phyloP scores from a whole-genome alignment of 37 sponge, comb jelly and placozoan species.

The Crambe crambe region DNA sequence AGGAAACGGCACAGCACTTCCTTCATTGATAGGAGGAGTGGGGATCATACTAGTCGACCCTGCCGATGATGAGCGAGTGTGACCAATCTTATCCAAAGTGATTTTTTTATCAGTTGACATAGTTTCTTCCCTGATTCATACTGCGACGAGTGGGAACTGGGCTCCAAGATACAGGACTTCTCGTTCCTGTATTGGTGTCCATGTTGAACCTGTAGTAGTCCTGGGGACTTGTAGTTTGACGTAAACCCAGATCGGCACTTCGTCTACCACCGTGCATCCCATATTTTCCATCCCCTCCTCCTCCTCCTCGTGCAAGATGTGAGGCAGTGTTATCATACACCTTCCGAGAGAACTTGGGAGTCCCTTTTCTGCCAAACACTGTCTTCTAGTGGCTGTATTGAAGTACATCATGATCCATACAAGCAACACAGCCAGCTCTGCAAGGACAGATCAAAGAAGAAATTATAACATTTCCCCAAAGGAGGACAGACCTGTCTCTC shows the following conservation, averaged over 20 bases:
- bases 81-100: neutral
- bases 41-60: neutral
- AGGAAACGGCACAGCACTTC: neutral
- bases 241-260: neutral
- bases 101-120: neutral
- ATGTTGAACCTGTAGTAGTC: no score
- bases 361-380: neutral
- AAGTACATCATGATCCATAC: neutral
- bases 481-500: no score
- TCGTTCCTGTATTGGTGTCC: neutral
- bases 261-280: neutral
- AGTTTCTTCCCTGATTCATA: neutral
- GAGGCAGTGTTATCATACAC: neutral
- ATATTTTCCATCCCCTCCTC: neutral
- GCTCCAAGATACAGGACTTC: neutral
- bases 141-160: neutral
- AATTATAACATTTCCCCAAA: no score
- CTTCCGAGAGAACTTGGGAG: conserved; percentile 13
- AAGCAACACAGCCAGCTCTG: conserved; percentile 30
- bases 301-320: neutral
- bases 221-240: conserved; percentile 24
- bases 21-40: neutral
- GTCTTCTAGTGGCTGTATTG: conserved; percentile 8
- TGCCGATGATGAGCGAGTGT: neutral
- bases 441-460: no score